Percentiles rank a stretch among this genome's conserved stretches.
phyloP scores from a whole-genome alignment of 1,140 invertebrate genomes.

The Ruditapes philippinarum region DNA sequence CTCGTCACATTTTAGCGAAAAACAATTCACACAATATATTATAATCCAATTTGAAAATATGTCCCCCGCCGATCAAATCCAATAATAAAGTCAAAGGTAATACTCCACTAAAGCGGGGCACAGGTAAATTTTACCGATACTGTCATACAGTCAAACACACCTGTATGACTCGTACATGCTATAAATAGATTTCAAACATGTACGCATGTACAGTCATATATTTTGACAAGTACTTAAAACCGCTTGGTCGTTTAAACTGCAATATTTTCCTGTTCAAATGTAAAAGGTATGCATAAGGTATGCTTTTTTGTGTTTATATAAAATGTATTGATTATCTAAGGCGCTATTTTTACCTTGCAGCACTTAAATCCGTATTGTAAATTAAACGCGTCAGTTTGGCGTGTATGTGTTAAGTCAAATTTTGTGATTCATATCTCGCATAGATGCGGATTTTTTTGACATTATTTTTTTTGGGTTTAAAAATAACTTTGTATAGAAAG shows the following conservation, averaged over 20 bases:
- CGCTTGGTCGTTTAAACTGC: not conserved
- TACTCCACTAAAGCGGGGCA: not conserved
- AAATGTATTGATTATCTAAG: not conserved
- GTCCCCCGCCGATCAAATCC: conserved; percentile 24
- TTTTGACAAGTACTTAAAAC: not conserved
- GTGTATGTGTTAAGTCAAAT: not conserved
- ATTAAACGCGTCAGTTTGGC: not conserved
- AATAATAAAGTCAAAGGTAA: conserved; percentile 31
- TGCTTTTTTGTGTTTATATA: no score
- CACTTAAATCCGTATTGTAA: not conserved
- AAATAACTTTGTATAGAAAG: not conserved
- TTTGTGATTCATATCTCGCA: conserved; percentile 3
- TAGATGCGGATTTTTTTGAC: conserved; percentile 1
- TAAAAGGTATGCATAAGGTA: not conserved
- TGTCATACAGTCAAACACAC: conserved; percentile 20
- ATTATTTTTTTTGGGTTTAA: not conserved
- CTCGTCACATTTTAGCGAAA: not conserved
- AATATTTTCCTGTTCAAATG: not conserved
- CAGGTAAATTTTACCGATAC: conserved; percentile 33
- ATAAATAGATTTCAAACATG: not conserved
- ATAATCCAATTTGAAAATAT: not conserved
- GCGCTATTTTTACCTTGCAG: not conserved
- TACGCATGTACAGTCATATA: conserved; percentile 9
- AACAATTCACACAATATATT: not conserved
- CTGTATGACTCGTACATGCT: conserved; percentile 32